phyloP scores from a whole-genome alignment of 2,113 vertebrate species.

The Tyrannus savana region DNA sequence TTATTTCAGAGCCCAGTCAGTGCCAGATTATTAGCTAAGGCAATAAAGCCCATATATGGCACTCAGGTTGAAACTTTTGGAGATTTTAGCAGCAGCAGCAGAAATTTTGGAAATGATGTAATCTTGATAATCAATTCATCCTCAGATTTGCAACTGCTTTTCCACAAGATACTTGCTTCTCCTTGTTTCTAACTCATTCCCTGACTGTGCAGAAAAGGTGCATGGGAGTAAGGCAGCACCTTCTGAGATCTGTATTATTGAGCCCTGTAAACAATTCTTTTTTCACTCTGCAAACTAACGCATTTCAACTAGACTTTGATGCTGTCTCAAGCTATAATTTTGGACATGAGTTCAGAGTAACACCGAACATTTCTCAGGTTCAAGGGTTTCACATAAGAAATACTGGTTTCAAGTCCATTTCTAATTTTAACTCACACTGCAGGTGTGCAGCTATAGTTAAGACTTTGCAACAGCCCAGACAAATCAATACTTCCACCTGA shows the following conservation, averaged over 20 bases:
- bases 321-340: not conserved
- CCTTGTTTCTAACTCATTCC: not conserved
- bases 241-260: not conserved
- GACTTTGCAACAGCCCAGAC: not conserved
- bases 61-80: not conserved
- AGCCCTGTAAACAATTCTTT: not conserved
- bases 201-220: not conserved
- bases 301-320: not conserved
- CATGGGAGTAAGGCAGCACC: not conserved
- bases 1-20: not conserved
- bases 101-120: not conserved
- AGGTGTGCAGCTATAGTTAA: conserved; percentile 25
- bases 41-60: not conserved
- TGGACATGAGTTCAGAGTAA: not conserved
- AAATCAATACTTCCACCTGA: conserved; percentile 12
- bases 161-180: not conserved
- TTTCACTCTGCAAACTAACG: not conserved
- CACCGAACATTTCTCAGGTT: not conserved
- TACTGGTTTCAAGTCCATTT: conserved; percentile 4
- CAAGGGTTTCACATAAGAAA: not conserved
- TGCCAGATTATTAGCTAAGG: not conserved
- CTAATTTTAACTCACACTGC: not conserved
- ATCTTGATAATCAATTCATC: not conserved
- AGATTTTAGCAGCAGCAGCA: not conserved
- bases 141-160: not conserved